Evolutionary conservation across 2,888 invertebrate genomes (phyloP).

Genomic region (Scaptomyza tumidula): DNA sequence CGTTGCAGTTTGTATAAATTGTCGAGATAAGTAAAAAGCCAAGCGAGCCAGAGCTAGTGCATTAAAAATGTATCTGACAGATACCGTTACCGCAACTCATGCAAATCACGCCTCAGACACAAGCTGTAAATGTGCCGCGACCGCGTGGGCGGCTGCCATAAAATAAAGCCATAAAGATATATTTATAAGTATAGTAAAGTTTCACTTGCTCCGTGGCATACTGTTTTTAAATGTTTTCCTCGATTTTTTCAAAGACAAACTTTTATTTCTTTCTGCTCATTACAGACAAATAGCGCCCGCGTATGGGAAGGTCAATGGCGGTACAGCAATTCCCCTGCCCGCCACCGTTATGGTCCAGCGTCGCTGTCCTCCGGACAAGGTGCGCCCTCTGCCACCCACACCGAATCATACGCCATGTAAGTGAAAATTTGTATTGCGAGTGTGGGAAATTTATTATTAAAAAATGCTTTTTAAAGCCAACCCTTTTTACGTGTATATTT

Average conservation of each 20-base stretch:
- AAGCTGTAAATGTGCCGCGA: constrained; percentile 33
- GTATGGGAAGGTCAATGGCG: constrained; percentile 86
- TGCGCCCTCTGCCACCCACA: constrained; percentile 90
- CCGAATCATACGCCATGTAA: constrained; percentile 86
- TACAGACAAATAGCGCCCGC: constrained; percentile 89
- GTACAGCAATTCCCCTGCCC: constrained; percentile 92
- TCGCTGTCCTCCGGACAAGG: constrained; percentile 92
- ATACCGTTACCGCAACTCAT: constrained; percentile 43
- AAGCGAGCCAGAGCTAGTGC: neutral
- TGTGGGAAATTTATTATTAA: constrained; percentile 70
- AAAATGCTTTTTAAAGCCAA: constrained; percentile 53
- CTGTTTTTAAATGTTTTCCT: constrained; percentile 15
- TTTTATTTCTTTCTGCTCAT: constrained; percentile 73
- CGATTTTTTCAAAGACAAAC: neutral
- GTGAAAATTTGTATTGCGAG: constrained; percentile 58
- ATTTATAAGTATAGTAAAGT: constrained; percentile 19
- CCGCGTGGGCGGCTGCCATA: constrained; percentile 51
- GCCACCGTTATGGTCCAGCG: constrained; percentile 91
- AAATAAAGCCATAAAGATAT: constrained; percentile 36
- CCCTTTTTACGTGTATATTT: constrained; percentile 30
- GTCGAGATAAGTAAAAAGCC: constrained; percentile 39
- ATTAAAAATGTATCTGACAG: constrained; percentile 57
- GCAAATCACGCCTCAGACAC: constrained; percentile 62
- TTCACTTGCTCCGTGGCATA: constrained; percentile 9
- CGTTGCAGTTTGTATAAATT: constrained; percentile 40